Conservation (phyloP, 2,113 vertebrate genomes). For the Callionymus lyra region DNA sequence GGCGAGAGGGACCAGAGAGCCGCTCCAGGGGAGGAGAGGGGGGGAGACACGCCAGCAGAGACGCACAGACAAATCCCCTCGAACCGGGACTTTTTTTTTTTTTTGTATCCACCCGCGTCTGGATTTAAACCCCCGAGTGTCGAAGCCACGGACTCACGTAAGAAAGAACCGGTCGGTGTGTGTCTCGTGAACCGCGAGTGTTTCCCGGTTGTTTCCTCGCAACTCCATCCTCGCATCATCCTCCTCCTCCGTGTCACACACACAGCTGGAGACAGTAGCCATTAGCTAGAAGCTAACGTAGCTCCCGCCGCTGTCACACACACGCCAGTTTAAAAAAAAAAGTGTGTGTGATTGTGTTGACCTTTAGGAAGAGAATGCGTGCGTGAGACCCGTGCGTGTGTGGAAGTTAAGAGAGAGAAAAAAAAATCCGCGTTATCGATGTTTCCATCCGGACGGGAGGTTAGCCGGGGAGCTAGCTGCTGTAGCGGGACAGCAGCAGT, state of each 20-base stretch:
- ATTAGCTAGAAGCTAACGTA: slow-evolving; percentile 46
- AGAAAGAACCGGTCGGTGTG: slow-evolving; percentile 13
- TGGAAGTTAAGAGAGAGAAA: not conserved
- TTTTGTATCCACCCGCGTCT: slow-evolving; percentile 28
- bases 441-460: slow-evolving; percentile 24
- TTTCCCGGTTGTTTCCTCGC: not conserved
- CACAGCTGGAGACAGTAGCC: slow-evolving; percentile 45
- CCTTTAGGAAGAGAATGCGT: not conserved
- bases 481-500: slow-evolving; percentile 49
- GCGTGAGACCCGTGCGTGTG: too few species aligned
- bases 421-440: slow-evolving; percentile 11
- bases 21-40: slow-evolving; percentile 24
- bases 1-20: slow-evolving; percentile 16
- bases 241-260: slow-evolving; percentile 2
- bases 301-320: not conserved
- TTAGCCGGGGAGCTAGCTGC: slow-evolving; percentile 45
- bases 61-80: slow-evolving; percentile 22
- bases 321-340: not conserved
- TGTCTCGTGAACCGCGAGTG: too few species aligned
- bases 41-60: slow-evolving; percentile 22
- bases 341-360: not conserved
- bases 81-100: slow-evolving; percentile 40
- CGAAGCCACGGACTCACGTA: slow-evolving; percentile 46
- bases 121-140: slow-evolving; percentile 48
- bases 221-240: not conserved